phyloP scores from a whole-genome alignment of 2,888 invertebrate genomes.

The Isotomurus palustris region DNA sequence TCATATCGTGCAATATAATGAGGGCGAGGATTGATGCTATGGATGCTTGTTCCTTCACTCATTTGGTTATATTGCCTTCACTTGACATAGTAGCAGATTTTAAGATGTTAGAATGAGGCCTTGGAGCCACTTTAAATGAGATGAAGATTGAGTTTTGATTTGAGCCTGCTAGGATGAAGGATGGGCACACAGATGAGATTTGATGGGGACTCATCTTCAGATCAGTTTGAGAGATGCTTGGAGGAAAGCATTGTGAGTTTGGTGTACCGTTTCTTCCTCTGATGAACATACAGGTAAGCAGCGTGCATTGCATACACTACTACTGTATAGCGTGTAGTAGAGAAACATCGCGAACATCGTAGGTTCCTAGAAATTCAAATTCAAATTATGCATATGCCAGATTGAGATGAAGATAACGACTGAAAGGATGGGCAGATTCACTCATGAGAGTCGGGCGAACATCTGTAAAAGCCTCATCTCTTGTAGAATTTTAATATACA shows the following conservation, averaged over 20 bases:
- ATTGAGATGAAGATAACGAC: conserved; percentile 29
- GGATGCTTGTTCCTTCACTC: conserved; percentile 7
- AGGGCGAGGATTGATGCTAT: background rate
- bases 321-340: background rate
- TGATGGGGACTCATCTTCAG: conserved; percentile 16
- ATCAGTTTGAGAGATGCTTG: background rate
- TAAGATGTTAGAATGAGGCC: conserved; percentile 3
- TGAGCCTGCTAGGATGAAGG: conserved; percentile 20
- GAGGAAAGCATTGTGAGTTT: too few species aligned
- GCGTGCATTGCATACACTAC: too few species aligned
- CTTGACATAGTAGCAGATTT: background rate
- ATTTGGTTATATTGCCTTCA: conserved; percentile 7
- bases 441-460: too few species aligned
- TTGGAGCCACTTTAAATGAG: conserved; percentile 26
- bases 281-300: too few species aligned
- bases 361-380: conserved; percentile 4
- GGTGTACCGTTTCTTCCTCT: too few species aligned
- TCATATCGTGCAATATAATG: background rate
- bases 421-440: conserved; percentile 30
- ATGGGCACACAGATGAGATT: conserved; percentile 24
- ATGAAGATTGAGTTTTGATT: conserved; percentile 26
- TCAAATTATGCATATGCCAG: conserved; percentile 35
- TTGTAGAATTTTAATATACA: too few species aligned
- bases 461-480: too few species aligned
- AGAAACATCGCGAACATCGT: background rate